Conservation (phyloP, 2,113 vertebrate species). For the Gobio gobio region DNA sequence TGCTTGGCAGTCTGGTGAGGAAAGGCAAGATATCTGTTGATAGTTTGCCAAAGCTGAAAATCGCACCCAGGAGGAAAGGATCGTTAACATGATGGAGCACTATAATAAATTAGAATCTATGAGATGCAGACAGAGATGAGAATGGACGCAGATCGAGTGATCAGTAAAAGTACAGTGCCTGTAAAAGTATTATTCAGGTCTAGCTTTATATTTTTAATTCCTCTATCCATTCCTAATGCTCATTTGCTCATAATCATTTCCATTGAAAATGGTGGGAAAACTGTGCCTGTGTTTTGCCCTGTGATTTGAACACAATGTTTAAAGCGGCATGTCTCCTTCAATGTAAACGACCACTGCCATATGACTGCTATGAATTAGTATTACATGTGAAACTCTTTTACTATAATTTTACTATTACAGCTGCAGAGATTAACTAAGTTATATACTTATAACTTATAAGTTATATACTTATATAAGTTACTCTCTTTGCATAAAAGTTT, state of each 20-base stretch:
- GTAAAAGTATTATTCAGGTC: not conserved
- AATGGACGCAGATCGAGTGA: constrained; percentile 49
- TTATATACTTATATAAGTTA: too few relatives aligned
- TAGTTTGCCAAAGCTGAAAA: constrained; percentile 62
- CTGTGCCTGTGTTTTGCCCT: too few relatives aligned
- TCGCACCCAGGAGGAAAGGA: constrained; percentile 64
- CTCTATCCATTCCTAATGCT: not conserved
- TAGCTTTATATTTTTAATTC: not conserved
- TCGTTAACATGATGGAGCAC: constrained; percentile 68
- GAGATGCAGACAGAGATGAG: constrained; percentile 53
- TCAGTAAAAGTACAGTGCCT: constrained; percentile 27
- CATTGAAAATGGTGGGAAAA: not conserved
- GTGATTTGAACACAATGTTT: too few relatives aligned
- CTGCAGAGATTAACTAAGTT: too few relatives aligned
- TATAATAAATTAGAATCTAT: constrained; percentile 63
- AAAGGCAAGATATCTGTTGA: constrained; percentile 71
- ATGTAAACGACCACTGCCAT: too few relatives aligned
- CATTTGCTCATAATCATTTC: not conserved
- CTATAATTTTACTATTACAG: too few relatives aligned
- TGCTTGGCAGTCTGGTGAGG: constrained; percentile 63
- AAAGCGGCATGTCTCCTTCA: too few relatives aligned
- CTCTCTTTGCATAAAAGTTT: too few relatives aligned
- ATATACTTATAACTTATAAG: too few relatives aligned
- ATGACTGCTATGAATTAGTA: too few relatives aligned
- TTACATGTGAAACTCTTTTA: too few relatives aligned